Evolutionary conservation across 2,888 invertebrate species (phyloP).

Genomic region (Oegoconia quadripuncta): DNA sequence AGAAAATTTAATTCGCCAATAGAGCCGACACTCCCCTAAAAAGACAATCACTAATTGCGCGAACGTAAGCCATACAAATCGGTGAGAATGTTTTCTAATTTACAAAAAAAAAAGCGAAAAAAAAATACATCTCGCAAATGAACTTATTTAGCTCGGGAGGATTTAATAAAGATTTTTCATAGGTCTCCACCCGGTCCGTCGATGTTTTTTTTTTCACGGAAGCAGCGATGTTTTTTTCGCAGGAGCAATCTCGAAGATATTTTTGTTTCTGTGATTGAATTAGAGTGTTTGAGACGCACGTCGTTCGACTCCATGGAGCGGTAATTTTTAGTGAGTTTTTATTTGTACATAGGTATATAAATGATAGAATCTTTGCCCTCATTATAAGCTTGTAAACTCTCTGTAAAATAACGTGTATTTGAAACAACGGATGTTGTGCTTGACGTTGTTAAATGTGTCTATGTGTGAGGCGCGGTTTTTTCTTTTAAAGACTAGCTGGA

Average conservation of each 20-base stretch:
- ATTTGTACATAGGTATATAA: too few species aligned
- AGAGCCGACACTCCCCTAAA: slow-evolving; percentile 38
- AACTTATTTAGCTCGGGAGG: slow-evolving; percentile 74
- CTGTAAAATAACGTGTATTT: too few species aligned
- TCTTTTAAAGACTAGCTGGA: too few species aligned
- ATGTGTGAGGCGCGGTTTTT: too few species aligned
- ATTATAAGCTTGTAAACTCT: too few species aligned
- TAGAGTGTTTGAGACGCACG: slow-evolving; percentile 59
- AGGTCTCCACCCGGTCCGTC: slow-evolving; percentile 58
- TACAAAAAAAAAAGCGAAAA: slow-evolving; percentile 55
- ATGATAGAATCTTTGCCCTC: too few species aligned
- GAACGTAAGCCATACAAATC: slow-evolving; percentile 73
- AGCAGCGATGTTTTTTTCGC: slow-evolving; percentile 41
- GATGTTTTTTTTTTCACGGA: slow-evolving; percentile 42
- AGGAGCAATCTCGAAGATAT: slow-evolving; percentile 60
- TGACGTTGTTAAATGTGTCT: too few species aligned
- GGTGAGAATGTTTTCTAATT: slow-evolving; percentile 76
- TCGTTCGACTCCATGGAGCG: too few species aligned
- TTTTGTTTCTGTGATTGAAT: slow-evolving; percentile 60
- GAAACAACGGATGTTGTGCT: too few species aligned
- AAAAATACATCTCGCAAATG: slow-evolving; percentile 59
- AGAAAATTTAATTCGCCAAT: slow-evolving; percentile 58
- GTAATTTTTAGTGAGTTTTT: too few species aligned
- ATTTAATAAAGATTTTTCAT: slow-evolving; percentile 79
- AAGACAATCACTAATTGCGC: slow-evolving; percentile 71